Percentiles rank a stretch among this genome's conserved stretches.
Evolutionary conservation across 2,113 vertebrate species (phyloP).

Genomic region (Thunnus thynnus): DNA sequence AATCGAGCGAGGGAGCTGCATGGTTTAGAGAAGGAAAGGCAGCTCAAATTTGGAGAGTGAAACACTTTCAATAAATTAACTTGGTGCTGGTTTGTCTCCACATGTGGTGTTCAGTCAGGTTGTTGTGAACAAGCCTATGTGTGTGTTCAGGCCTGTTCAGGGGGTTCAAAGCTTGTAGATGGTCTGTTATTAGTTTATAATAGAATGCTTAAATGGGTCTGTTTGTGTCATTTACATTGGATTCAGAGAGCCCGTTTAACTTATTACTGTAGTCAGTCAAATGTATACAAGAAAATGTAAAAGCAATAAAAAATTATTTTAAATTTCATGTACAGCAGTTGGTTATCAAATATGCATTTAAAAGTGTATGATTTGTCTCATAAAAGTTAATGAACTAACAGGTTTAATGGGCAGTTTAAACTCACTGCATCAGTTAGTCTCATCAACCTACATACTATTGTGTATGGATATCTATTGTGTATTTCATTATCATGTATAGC

Average conservation of each 20-base stretch:
- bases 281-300: slow-evolving; percentile 15
- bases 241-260: background rate
- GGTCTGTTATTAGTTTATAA: background rate
- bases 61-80: background rate
- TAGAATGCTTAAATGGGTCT: background rate
- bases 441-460: background rate
- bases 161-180: background rate
- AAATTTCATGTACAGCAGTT: background rate
- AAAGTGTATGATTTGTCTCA: background rate
- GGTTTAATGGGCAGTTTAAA: background rate
- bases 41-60: slow-evolving; percentile 74
- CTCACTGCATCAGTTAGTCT: background rate
- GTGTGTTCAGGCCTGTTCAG: background rate
- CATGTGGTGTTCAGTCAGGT: background rate
- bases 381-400: no score
- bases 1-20: slow-evolving; percentile 90
- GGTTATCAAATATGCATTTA: background rate
- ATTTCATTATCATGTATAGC: background rate
- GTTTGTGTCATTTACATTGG: background rate
- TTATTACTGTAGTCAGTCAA: background rate
- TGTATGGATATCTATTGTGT: background rate
- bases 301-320: slow-evolving; percentile 14
- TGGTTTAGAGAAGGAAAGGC: slow-evolving; percentile 82
- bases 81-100: slow-evolving; percentile 1
- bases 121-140: background rate